Conservation (phyloP, 30 jellyfish, hydroid and myxozoan species). For the Phacellophora camtschatica region DNA sequence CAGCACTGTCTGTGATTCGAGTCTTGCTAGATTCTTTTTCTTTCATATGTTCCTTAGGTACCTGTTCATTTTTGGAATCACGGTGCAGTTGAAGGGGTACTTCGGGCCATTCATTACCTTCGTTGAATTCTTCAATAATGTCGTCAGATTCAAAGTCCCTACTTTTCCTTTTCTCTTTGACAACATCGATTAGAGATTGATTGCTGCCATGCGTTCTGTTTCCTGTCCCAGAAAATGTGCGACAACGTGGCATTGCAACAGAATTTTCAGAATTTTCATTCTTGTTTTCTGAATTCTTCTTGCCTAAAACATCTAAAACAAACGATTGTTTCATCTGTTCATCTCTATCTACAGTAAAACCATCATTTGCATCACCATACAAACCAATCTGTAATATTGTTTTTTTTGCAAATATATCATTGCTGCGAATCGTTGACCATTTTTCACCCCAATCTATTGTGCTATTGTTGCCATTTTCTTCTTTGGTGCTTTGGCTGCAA, state of each 20-base stretch:
- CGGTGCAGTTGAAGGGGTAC: too few relatives aligned
- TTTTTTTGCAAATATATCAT: background rate
- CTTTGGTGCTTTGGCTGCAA: background rate
- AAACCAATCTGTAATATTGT: background rate
- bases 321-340: background rate
- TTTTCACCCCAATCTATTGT: background rate
- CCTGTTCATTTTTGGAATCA: too few relatives aligned
- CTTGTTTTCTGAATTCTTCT: background rate
- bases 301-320: background rate
- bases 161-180: background rate
- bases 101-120: background rate
- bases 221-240: conserved; percentile 4
- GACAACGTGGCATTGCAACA: background rate
- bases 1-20: too few relatives aligned
- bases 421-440: conserved; percentile 3
- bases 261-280: background rate
- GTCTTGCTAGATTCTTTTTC: too few relatives aligned
- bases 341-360: background rate
- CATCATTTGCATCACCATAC: conserved; percentile 18
- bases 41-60: too few relatives aligned
- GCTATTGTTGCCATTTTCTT: background rate
- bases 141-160: background rate
- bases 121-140: background rate
- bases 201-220: background rate
- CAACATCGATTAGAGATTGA: conserved; percentile 5